Evolutionary conservation across 2,888 invertebrate species (phyloP), one percentile per base, ranked within the genome.

Genomic region (Stramonita haemastoma): DNA sequence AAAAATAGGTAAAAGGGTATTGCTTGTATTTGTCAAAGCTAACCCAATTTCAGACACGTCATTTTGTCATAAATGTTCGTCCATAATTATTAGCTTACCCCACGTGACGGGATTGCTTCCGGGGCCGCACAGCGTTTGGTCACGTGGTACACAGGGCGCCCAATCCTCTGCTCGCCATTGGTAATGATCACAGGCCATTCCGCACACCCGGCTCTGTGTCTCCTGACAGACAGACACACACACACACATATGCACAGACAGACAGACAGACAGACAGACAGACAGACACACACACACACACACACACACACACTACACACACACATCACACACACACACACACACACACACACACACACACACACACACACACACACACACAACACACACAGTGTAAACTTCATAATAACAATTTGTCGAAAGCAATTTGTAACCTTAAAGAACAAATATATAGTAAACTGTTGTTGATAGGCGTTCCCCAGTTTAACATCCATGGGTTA

Each of bases 101-200:
- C 86, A 94, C 93, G 90, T 85, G 89, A 87, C 94, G 91, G 26
- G 91, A 91, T 91, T 94, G 94, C 92, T 92, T 1, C 94, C 94
- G 46, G 92, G 91, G 0, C 94, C 94, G 93, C 94, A 94, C 13
- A 88, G 73, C 0, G 84, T 84, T 15, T 91, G 91, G 32, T 88
- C 87, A 32, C 83, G 36, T 13, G 93, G 93, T 83, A 92, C 90
- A 91, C 94, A 94, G 46, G 93, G 91, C 34, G 92, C 91, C 94
- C 94, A 94, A 57, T 92, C 92, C 32, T 92, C 92, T 0, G 90
- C 87, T 34, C 91, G 89, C 94, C 94, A 94, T 46, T 90, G 86
- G 87, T 93, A 92, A 60, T 93, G 90, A 26, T 87, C 90, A 92
- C 94, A 94, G 56, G 92, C 91, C 15, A 91, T 91, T 11, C 88